These are phyloP conservation scores for Sialis lutaria DNA, from an alignment of 2,888 invertebrate genomes.

Conservation along the genomic window DNA sequence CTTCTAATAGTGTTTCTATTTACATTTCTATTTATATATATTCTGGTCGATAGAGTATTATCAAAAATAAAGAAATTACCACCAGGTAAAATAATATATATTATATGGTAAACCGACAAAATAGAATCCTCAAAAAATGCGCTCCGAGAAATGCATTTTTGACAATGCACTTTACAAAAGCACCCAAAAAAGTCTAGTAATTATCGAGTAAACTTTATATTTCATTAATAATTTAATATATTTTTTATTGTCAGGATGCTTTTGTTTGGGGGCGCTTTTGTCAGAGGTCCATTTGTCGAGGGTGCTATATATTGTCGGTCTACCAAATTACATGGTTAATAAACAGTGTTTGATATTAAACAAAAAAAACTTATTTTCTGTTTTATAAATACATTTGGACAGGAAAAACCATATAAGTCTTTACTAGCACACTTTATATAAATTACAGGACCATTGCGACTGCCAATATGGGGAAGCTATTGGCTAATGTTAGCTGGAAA, in stretches of 20 bases:
- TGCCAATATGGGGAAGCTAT: conserved; percentile 45
- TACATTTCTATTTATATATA: conserved; percentile 1
- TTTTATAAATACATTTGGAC: too few species aligned
- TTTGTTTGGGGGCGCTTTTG: too few species aligned
- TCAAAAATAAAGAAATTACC: conserved; percentile 4
- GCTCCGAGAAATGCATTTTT: too few species aligned
- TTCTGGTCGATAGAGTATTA: background rate
- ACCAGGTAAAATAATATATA: conserved; percentile 1
- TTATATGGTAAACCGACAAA: background rate
- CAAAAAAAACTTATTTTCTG: too few species aligned
- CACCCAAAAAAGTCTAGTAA: background rate
- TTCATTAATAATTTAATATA: background rate
- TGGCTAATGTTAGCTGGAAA: conserved; percentile 34
- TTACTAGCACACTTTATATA: background rate
- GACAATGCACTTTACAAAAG: too few species aligned
- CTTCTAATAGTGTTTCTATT: background rate
- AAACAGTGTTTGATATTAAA: too few species aligned
- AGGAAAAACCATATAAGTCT: background rate
- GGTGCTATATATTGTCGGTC: too few species aligned
- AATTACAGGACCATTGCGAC: conserved; percentile 36
- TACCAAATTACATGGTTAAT: too few species aligned
- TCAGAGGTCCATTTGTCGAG: too few species aligned
- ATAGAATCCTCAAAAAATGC: too few species aligned
- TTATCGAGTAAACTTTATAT: background rate
- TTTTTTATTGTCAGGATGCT: too few species aligned